A percentile compares a stretch with the other conserved stretches of the same genome.
Conservation (phyloP, 2,797 vertebrate species). For the Gadopsis bispinosus region DNA sequence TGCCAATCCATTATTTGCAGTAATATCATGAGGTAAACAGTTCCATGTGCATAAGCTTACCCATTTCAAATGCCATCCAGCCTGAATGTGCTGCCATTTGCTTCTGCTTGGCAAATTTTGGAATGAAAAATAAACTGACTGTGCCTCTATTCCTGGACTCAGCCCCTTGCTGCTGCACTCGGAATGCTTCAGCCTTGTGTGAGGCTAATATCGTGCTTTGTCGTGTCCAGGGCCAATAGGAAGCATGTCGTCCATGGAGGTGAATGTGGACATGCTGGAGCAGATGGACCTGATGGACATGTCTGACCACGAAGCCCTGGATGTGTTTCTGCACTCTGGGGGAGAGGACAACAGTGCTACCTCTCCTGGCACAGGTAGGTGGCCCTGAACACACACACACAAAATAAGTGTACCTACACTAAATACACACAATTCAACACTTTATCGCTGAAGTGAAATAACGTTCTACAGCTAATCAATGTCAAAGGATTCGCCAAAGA, state of each 20-base stretch:
- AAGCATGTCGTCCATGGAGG: conserved; percentile 97
- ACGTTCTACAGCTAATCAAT: not conserved
- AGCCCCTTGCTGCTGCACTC: conserved; percentile 57
- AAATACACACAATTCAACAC: not conserved
- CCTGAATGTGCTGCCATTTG: conserved; percentile 52
- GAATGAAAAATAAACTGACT: not conserved
- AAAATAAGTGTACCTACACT: not conserved
- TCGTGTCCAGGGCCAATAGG: conserved; percentile 89
- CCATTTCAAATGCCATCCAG: conserved; percentile 58
- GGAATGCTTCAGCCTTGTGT: not conserved
- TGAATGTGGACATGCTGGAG: conserved; percentile 95
- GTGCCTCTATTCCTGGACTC: conserved; percentile 71
- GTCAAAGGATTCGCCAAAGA: conserved; percentile 4
- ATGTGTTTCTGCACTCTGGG: conserved; percentile 91
- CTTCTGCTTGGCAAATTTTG: conserved; percentile 50
- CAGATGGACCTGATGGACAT: conserved; percentile 95
- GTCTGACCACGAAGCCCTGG: conserved; percentile 92
- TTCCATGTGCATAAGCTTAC: conserved; percentile 16
- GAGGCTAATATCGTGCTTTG: conserved; percentile 25
- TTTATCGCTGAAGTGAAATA: too few relatives aligned
- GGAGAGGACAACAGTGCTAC: conserved; percentile 86
- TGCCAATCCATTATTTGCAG: conserved; percentile 29
- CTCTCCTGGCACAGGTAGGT: conserved; percentile 89
- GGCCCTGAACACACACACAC: conserved; percentile 10
- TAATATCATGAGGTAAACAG: conserved; percentile 11